phyloP scores from a whole-genome alignment of 2,113 vertebrate genomes.

The Sebastes fasciatus region DNA sequence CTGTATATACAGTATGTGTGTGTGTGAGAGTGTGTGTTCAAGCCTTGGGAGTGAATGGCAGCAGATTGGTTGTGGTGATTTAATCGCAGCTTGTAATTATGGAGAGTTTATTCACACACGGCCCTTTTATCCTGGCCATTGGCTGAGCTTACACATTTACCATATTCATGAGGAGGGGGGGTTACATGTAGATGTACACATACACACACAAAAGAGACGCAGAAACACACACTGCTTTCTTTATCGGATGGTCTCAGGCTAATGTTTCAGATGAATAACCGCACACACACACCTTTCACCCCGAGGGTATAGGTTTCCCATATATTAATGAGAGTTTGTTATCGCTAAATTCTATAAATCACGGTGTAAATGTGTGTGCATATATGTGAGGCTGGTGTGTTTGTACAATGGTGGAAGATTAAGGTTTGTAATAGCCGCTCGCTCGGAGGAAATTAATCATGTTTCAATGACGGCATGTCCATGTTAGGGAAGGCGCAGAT shows the following conservation, averaged over 20 bases:
- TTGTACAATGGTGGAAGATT: conserved; percentile 48
- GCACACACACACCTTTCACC: conserved; percentile 32
- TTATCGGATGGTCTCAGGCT: conserved; percentile 45
- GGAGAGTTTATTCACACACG: conserved; percentile 49
- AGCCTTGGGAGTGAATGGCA: conserved; percentile 27
- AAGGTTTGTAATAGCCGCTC: conserved; percentile 46
- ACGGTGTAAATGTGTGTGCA: conserved; percentile 15
- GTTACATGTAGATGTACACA: conserved; percentile 9
- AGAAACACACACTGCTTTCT: conserved; percentile 17
- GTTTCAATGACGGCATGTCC: conserved; percentile 52
- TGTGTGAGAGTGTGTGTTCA: background rate
- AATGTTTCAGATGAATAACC: conserved; percentile 18
- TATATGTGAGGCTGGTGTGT: conserved; percentile 8
- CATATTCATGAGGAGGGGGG: conserved; percentile 55
- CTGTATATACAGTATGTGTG: background rate
- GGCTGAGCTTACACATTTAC: conserved; percentile 56
- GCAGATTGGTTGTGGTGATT: conserved; percentile 51
- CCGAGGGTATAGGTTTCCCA: conserved; percentile 33
- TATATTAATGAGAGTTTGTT: conserved; percentile 40
- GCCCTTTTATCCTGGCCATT: conserved; percentile 64
- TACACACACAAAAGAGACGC: background rate
- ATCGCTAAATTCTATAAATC: conserved; percentile 49
- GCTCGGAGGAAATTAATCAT: conserved; percentile 62
- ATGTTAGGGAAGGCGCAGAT: conserved; percentile 13
- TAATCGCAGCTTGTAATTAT: conserved; percentile 58